Base-by-base conservation (phyloP, 1,140 invertebrate genomes). In the Lepidurus arcticus region DNA sequence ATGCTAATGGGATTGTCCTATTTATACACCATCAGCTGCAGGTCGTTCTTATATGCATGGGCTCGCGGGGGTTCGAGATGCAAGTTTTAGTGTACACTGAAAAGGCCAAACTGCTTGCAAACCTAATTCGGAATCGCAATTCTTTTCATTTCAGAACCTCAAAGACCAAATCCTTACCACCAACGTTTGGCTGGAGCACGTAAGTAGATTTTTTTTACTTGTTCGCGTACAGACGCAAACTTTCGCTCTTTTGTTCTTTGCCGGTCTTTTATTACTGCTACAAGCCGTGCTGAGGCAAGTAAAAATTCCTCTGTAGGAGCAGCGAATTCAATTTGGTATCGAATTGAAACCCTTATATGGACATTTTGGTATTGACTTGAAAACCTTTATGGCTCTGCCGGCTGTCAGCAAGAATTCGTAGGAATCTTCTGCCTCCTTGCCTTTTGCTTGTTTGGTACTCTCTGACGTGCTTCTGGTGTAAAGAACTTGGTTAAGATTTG, bases 111-210 rank as follows among this genome's bases (percentile, higher is more conserved):
- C 11, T 42, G 34, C 13, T 42, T 26, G 26, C 34, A 75, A 34
- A 42, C 26, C 74, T 75, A 42, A 75, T 26, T 45, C 24, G 4
- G 43, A 78, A 74, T 44, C 44, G 11, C 44, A 8, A 11, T 78
- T 73, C 34, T 84, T 82, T 82, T 80, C 82, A 83, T 86, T 85
- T 82, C 88, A 97, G 95, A 96, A 97, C 87, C 87, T 98, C 77
- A 97, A 97, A 85, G 95, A 97, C 87, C 96, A 98, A 88, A 97
- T 98, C 83, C 88, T 98, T 81, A 97, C 95, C 13, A 97, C 95
- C 0, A 97, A 97, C 88, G 94, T 98, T 34, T 97, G 95, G 96
- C 87, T 97, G 44, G 94, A 96, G 85, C 95, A 97, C 85, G 94
- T 95, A 88, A 94, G 92, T 90, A 81, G 26, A 78, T 53, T 75